These are phyloP conservation scores for Eciton burchellii DNA, from an alignment of 1,140 invertebrate genomes.

Conservation along the genomic window DNA sequence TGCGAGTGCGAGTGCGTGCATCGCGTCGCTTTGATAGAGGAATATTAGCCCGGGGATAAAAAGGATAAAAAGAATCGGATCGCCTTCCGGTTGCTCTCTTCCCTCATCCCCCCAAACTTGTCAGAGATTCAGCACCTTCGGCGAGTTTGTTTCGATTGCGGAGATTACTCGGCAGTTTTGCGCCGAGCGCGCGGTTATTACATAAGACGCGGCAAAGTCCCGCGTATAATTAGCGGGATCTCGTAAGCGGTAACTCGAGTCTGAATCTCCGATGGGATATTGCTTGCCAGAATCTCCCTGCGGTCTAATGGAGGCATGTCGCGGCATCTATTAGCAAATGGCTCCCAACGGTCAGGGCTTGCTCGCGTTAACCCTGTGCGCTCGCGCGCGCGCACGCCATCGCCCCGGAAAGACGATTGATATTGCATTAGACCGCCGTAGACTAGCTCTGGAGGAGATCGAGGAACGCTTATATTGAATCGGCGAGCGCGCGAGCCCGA, in stretches of 20 bases:
- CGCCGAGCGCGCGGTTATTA: too few species aligned
- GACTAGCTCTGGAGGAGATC: conserved; percentile 70
- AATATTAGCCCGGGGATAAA: too few species aligned
- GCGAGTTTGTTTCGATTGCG: not conserved
- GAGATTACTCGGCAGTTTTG: not conserved
- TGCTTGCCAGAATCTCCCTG: conserved; percentile 79
- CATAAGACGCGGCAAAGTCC: conserved; percentile 42
- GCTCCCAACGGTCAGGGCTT: conserved; percentile 79
- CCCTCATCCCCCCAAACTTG: not conserved
- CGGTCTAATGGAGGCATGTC: conserved; percentile 80
- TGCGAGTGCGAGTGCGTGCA: too few species aligned
- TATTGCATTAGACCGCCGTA: conserved; percentile 69
- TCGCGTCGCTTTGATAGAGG: too few species aligned
- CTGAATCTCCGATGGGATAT: conserved; percentile 80
- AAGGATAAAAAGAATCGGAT: not conserved
- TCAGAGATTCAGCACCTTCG: not conserved
- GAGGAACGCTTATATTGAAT: conserved; percentile 68
- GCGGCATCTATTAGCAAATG: conserved; percentile 82
- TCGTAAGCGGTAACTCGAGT: conserved; percentile 75
- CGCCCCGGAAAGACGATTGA: conserved; percentile 78
- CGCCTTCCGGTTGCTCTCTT: not conserved
- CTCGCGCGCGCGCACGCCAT: conserved; percentile 62
- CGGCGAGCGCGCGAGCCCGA: conserved; percentile 44
- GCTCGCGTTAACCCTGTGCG: conserved; percentile 74
- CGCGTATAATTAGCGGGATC: conserved; percentile 71